A percentile compares a stretch with the other conserved stretches of the same genome.
phyloP scores from a whole-genome alignment of 2,113 vertebrate genomes.

The Apeltes quadracus region DNA sequence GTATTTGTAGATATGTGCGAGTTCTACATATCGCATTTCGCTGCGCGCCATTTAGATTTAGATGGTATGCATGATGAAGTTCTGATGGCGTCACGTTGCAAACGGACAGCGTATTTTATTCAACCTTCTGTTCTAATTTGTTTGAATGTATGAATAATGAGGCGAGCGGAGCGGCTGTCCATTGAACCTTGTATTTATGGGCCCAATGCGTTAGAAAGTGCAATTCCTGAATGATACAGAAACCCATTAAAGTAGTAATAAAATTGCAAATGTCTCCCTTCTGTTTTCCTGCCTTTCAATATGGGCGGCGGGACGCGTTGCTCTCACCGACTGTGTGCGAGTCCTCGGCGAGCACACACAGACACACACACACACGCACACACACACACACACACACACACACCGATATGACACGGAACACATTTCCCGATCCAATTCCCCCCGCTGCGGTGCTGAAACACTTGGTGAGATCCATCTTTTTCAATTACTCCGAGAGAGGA shows the following conservation, averaged over 20 bases:
- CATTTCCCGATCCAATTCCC: conserved; percentile 75
- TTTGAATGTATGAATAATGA: conserved; percentile 77
- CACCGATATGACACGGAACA: conserved; percentile 70
- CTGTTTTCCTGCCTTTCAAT: conserved; percentile 70
- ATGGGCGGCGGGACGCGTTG: conserved; percentile 53
- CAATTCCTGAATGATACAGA: conserved; percentile 75
- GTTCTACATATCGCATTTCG: conserved; percentile 53
- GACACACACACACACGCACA: too few species aligned
- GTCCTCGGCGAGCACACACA: conserved; percentile 59
- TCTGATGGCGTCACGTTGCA: conserved; percentile 58
- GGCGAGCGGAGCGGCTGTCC: conserved; percentile 68
- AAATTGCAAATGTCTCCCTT: conserved; percentile 78
- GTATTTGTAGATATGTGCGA: conserved; percentile 44
- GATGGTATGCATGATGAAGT: conserved; percentile 68
- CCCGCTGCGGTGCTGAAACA: conserved; percentile 70
- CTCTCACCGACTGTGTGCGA: conserved; percentile 59
- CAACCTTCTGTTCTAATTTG: conserved; percentile 72
- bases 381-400: too few species aligned
- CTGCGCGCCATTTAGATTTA: conserved; percentile 44
- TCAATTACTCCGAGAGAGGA: conserved; percentile 75
- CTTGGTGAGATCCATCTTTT: conserved; percentile 77
- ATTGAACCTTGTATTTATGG: conserved; percentile 77
- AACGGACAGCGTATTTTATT: conserved; percentile 73
- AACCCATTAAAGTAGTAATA: conserved; percentile 80
- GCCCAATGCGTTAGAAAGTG: conserved; percentile 73